Evolutionary conservation across 2,888 invertebrate genomes (phyloP), one percentile per base, ranked within the genome.

Genomic region (Cactoblastis cactorum): DNA sequence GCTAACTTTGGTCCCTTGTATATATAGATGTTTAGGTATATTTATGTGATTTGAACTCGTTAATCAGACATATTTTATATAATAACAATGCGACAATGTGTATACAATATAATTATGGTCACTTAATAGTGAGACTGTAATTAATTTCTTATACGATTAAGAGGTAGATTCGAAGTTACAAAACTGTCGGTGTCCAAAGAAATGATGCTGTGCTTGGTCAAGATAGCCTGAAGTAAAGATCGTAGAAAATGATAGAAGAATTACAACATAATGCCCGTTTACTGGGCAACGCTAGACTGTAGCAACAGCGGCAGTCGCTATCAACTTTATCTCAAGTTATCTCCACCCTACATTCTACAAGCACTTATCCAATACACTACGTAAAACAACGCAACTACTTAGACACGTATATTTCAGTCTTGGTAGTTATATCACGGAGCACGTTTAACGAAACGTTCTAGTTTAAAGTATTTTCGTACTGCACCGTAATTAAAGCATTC

Each of bases 111-210:
- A n/a, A n/a, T 34, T 57, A 62, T 59, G 61, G 62, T 62, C 61
- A 67, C 62, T 58, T 63, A 65, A 67, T 67, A 65, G 67, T 64
- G 71, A 75, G 73, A 70, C 63, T 65, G 71, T 76, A 74, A 55
- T 63, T 57, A 61, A 57, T 64, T 68, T 68, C 84, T 82, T 88
- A 86, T 65, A 79, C 64, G 68, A 80, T 79, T 74, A 85, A 85
- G 89, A 89, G 88, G 88, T 89, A 89, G 88, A 83, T 88, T 80
- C 80, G 82, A 85, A 87, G 86, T 86, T 83, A 81, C 80, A 81
- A 65, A 74, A 76, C 71, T 76, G 75, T 71, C 80, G 77, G 71
- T 72, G 71, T 24, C 24, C 24, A 24, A 28, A 41, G 22, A 41
- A 70, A 70, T n/a, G 22, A 4, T 12, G 35, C 32, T 34, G 34